Percentiles rank a stretch among this genome's conserved stretches.
These are phyloP conservation scores for Sarcophaga subvicina DNA, from an alignment of 2,888 invertebrate species.

Conservation along the genomic window DNA sequence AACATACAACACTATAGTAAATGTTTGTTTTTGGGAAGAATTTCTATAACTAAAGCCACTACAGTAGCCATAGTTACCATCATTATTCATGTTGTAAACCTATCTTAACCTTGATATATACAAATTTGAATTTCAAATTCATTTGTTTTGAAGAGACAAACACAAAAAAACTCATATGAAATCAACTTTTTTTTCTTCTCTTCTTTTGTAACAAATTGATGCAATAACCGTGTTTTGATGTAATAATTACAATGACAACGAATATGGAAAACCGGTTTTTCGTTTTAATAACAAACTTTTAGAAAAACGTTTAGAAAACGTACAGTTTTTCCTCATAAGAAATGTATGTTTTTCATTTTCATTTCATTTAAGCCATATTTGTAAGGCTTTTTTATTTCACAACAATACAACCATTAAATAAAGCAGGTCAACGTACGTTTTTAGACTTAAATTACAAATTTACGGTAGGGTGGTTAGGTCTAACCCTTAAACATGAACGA, in stretches of 20 bases:
- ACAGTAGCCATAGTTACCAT: too few species aligned
- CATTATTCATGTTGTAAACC: too few species aligned
- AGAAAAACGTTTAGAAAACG: conserved; percentile 22
- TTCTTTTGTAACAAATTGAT: conserved; percentile 24
- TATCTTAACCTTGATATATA: conserved; percentile 22
- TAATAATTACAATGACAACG: conserved; percentile 29
- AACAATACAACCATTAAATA: not conserved
- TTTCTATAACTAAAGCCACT: too few species aligned
- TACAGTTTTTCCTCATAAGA: conserved; percentile 58
- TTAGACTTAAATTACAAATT: conserved; percentile 9
- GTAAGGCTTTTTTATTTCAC: too few species aligned
- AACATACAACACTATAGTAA: not conserved
- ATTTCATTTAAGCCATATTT: conserved; percentile 14
- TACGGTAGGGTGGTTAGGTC: not conserved
- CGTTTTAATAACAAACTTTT: not conserved
- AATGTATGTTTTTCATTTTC: conserved; percentile 41
- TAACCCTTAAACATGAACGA: not conserved
- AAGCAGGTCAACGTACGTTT: conserved; percentile 41
- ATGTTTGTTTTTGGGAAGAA: too few species aligned
- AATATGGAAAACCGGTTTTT: conserved; percentile 48
- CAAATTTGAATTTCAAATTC: conserved; percentile 9
- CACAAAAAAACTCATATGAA: not conserved
- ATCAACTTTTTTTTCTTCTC: not conserved
- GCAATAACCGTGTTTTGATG: conserved; percentile 44
- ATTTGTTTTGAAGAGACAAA: conserved; percentile 10